A percentile compares a stretch with the other conserved stretches of the same genome.
Evolutionary conservation across 2,113 vertebrate genomes (phyloP).

Genomic region (Pseudolaguvia tuberculata): DNA sequence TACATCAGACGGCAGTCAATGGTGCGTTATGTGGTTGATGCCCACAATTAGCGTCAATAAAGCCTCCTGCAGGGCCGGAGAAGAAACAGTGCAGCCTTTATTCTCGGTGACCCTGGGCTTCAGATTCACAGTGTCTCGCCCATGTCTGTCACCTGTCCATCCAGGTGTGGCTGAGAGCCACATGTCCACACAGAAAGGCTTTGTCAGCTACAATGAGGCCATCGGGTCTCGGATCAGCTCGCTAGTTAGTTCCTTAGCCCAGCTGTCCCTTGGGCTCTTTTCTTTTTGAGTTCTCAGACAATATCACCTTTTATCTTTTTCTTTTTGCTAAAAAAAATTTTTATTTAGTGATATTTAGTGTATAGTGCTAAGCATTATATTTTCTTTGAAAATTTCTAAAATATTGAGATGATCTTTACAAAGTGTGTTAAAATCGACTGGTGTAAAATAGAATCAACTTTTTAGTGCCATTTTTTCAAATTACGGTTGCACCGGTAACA

Average conservation of each 20-base stretch:
- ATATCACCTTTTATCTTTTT: conserved; percentile 26
- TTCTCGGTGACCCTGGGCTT: conserved; percentile 21
- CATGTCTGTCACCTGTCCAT: conserved; percentile 45
- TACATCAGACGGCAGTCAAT: conserved; percentile 20
- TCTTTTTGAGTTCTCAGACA: conserved; percentile 20
- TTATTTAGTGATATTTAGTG: conserved; percentile 39
- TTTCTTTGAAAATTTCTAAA: too few species aligned
- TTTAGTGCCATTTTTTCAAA: too few species aligned
- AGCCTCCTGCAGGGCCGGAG: conserved; percentile 21
- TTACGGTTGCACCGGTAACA: too few species aligned
- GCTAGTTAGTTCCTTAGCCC: conserved; percentile 17
- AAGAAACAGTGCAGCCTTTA: conserved; percentile 38
- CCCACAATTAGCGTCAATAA: conserved; percentile 33
- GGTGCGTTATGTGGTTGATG: conserved; percentile 11
- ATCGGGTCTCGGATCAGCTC: conserved; percentile 34
- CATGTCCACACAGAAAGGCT: conserved; percentile 42
- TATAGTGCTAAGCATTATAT: background rate
- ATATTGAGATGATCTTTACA: too few species aligned
- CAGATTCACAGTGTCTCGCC: conserved; percentile 24
- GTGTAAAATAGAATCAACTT: too few species aligned
- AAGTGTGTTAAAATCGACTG: too few species aligned
- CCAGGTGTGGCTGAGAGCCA: conserved; percentile 47
- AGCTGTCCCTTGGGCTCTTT: conserved; percentile 35
- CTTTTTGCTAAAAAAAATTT: conserved; percentile 7
- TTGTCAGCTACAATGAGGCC: conserved; percentile 48